A percentile compares a stretch with the other conserved stretches of the same genome.
Evolutionary conservation across 2,797 vertebrate species (phyloP).

Genomic region (Spinibarbus caldwelli): DNA sequence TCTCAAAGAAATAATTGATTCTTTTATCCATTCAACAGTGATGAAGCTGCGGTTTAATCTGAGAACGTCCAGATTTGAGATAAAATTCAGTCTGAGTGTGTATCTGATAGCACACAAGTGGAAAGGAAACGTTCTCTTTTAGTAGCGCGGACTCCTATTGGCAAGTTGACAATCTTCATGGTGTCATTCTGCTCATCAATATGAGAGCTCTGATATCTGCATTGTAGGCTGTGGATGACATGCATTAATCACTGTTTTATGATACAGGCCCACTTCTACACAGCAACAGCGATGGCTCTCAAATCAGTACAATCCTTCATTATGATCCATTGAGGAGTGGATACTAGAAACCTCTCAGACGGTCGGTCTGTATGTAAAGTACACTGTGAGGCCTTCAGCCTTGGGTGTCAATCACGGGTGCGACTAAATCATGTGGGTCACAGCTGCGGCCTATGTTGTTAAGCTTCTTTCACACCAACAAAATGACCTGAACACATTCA

Average conservation of each 20-base stretch:
- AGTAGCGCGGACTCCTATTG: conserved; percentile 21
- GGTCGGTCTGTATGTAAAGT: neutral
- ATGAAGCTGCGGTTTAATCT: conserved; percentile 20
- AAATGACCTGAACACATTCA: neutral
- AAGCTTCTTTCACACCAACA: neutral
- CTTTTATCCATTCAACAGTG: conserved; percentile 19
- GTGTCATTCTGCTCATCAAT: conserved; percentile 33
- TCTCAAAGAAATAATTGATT: conserved; percentile 14
- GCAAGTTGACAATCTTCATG: conserved; percentile 10
- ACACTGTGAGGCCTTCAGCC: neutral
- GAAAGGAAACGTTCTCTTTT: conserved; percentile 9
- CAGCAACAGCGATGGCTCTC: neutral
- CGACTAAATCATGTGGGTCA: neutral
- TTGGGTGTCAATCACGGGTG: neutral
- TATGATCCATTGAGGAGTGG: conserved; percentile 5
- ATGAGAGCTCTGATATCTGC: conserved; percentile 8
- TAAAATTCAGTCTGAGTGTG: conserved; percentile 10
- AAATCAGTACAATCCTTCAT: conserved; percentile 28
- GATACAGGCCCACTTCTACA: neutral
- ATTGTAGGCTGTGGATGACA: neutral
- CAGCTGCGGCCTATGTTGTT: neutral
- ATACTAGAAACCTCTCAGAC: conserved; percentile 35
- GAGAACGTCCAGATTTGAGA: conserved; percentile 15
- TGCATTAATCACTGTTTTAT: conserved; percentile 27
- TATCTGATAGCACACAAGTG: conserved; percentile 16